Evolutionary conservation across 2,888 invertebrate species (phyloP).

Genomic region (Thecocarcelia acutangulata): DNA sequence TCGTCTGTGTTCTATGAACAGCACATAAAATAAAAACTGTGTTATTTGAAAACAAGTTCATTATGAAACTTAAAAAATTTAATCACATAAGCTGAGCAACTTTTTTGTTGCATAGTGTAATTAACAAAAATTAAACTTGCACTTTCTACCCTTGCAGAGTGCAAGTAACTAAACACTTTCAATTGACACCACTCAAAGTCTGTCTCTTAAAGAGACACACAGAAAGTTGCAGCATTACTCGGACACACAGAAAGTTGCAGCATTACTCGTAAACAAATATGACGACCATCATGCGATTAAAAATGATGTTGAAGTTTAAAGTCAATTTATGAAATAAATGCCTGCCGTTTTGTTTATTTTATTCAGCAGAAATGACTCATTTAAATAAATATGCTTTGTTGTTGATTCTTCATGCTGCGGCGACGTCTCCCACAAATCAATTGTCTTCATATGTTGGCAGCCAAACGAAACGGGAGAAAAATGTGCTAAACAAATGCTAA

Average conservation of each 20-base stretch:
- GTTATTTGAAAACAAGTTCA: no score
- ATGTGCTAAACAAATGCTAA: slow-evolving; percentile 17
- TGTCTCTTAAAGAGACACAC: slow-evolving; percentile 44
- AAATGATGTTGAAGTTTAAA: slow-evolving; percentile 8
- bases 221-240: slow-evolving; percentile 17
- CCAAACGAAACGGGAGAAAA: neutral
- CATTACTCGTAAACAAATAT: neutral
- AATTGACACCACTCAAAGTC: slow-evolving; percentile 59
- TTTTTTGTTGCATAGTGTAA: no score
- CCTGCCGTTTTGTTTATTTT: slow-evolving; percentile 14
- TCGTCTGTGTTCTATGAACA: no score
- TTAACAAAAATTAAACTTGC: no score
- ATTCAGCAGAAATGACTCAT: slow-evolving; percentile 53
- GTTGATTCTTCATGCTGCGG: neutral
- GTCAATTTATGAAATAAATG: slow-evolving; percentile 37
- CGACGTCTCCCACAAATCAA: slow-evolving; percentile 43
- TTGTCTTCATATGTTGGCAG: neutral
- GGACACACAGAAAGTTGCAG: neutral
- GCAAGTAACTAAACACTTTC: slow-evolving; percentile 6
- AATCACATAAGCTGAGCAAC: no score
- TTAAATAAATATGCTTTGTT: slow-evolving; percentile 31
- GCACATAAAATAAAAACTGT: no score
- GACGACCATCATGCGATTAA: slow-evolving; percentile 8
- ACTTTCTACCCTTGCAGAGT: slow-evolving; percentile 49
- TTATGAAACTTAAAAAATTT: no score